These are phyloP conservation scores for Chirona hameri DNA, from an alignment of 2,888 invertebrate species.

Conservation along the genomic window DNA sequence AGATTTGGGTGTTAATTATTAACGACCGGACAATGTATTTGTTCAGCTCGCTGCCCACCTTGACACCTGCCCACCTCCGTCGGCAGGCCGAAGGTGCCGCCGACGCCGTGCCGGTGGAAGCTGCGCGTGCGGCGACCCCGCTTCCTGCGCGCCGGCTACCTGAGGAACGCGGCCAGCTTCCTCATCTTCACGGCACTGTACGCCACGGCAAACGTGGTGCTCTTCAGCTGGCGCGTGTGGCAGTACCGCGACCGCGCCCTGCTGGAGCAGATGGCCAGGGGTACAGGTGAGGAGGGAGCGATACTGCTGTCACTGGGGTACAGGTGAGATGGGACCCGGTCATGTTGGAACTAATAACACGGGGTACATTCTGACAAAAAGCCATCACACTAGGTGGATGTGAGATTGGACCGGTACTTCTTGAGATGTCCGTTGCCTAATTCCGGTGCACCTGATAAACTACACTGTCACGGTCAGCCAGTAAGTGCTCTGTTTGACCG, in stretches of 20 bases:
- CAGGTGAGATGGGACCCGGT: background rate
- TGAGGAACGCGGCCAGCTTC: conserved; percentile 38
- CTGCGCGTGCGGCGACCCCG: conserved; percentile 1
- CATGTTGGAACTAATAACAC: too few relatives aligned
- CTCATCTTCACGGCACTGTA: conserved; percentile 39
- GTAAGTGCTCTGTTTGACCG: too few relatives aligned
- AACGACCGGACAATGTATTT: too few relatives aligned
- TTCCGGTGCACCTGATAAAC: too few relatives aligned
- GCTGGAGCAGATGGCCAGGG: conserved; percentile 39
- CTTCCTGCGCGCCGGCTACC: conserved; percentile 31
- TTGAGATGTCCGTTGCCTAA: too few relatives aligned
- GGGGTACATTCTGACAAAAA: too few relatives aligned
- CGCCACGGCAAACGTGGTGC: conserved; percentile 36
- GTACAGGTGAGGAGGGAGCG: conserved; percentile 36
- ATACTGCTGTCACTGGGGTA: background rate
- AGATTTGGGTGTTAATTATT: too few relatives aligned
- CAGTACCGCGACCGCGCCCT: conserved; percentile 38
- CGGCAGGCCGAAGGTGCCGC: background rate
- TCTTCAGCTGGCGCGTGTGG: conserved; percentile 39
- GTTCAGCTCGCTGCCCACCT: background rate
- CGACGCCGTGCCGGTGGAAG: background rate
- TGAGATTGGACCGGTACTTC: too few relatives aligned
- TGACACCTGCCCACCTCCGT: background rate
- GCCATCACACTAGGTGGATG: too few relatives aligned
- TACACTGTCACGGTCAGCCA: too few relatives aligned